Base-by-base conservation (phyloP, 2,888 invertebrate genomes). In the Apodemia zela region DNA sequence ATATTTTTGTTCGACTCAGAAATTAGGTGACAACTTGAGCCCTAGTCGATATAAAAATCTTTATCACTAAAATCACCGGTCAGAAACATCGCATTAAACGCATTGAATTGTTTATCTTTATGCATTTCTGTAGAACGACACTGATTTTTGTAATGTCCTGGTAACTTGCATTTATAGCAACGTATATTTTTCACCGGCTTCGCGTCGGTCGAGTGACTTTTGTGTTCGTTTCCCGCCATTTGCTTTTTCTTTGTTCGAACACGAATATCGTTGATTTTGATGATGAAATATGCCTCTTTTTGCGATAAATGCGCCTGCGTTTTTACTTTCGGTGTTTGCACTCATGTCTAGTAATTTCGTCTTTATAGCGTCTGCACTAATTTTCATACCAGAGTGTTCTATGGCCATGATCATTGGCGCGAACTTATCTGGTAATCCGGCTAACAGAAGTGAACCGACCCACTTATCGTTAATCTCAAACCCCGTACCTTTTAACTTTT, bases 1-100 rank as follows among this genome's bases (percentile, higher is more conserved):
- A 66, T 65, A 21, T 59, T 59, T 63, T 67, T 33, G 15, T 68
- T 69, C 35, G 67, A 18, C 7, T 61, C n/a, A n/a, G n/a, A n/a
- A n/a, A n/a, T n/a, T 18, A 49, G 17, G 18, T 49, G 49, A 49
- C 18, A 7, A 49, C 49, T 49, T 8, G 18, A 17, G n/a, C 49
- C 49, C 17, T 17, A 49, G 49, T 49, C 49, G 49, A 18, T 18
- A 18, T 49, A 49, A 17, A 17, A 49, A 18, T 49, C 18, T 17
- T 49, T 18, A 7, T 49, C 18, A 49, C 18, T 49, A n/a, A 49
- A 49, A 7, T 49, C 49, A 18, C 49, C 18, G 18, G 49, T 49
- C 17, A 49, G 49, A n/a, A 49, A 49, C 17, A 49, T 18, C 18
- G 49, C 49, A 49, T 42, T 59, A 10, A 59, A 35, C 8, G 18